Base-by-base conservation (phyloP, 2,113 vertebrate species). In the Leptobrachium ailaonicum region DNA sequence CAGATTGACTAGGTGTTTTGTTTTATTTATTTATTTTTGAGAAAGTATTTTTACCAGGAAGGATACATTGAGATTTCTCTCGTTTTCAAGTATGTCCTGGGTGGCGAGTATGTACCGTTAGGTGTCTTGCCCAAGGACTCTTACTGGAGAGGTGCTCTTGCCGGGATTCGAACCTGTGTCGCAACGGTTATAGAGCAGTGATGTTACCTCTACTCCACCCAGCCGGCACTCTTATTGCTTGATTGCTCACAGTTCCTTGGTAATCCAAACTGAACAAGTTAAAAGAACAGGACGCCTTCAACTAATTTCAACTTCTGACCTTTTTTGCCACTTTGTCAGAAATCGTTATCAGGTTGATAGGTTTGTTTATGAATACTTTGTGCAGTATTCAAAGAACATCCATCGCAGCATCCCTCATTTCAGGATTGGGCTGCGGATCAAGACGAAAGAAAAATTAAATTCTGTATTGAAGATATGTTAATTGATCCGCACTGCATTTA, bases 391-490 rank as follows among this genome's bases (percentile, higher is more conserved):
- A 87, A 91, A 90, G 83, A 83, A 89, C 87, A 90, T 92, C 88
- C 88, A 88, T 92, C 90, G 85, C 72, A 82, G 84, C 87, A 88
- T 90, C 90, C 85, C 82, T 91, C 88, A 91, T 90, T 90, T 90
- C 83, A 85, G 89, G 87, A 89, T 8, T 86, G 63, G 4, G 87
- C 90, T 87, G 88, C 90, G 90, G 93, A 93, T 92, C 92, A 89
- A 94, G 93, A 95, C 93, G 93, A 95, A 95, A 93, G 93, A 91
- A 94, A 93, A 93, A 95, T 93, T 94, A 94, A 94, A 93, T 90
- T 89, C 89, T 90, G 77, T 92, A 92, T 92, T 91, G 92, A 94
- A 93, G 90, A 92, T 89, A 89, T 88, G 90, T 93, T 95, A 94
- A 95, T 94, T 93, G 93, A 95, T 92, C 89, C 84, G 85, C 83